These are phyloP conservation scores for Elegia similella DNA, from an alignment of 2,888 invertebrate genomes.

Conservation along the genomic window DNA sequence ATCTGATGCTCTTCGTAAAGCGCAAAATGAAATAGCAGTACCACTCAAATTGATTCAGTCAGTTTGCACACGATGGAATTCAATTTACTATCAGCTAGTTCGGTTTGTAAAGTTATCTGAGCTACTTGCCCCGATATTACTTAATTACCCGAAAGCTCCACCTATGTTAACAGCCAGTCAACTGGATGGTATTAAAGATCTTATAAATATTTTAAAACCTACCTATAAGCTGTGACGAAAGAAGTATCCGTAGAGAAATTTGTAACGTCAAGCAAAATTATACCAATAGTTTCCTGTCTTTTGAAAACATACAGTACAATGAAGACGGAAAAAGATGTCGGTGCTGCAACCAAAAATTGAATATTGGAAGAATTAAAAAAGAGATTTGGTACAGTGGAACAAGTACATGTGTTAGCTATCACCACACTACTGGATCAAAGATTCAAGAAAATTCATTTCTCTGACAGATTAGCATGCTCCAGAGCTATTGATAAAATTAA, in stretches of 20 bases:
- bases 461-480: constrained; percentile 28
- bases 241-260: background rate
- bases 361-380: background rate
- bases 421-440: constrained; percentile 29
- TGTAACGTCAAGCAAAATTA: background rate
- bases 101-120: constrained; percentile 30
- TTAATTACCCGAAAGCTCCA: constrained; percentile 28
- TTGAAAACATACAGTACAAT: background rate
- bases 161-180: constrained; percentile 27
- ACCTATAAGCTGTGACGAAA: background rate
- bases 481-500: constrained; percentile 28
- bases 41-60: constrained; percentile 32
- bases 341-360: background rate
- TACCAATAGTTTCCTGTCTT: background rate
- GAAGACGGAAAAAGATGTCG: background rate
- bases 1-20: constrained; percentile 30
- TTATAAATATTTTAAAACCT: constrained; percentile 16
- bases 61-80: constrained; percentile 37
- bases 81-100: constrained; percentile 31
- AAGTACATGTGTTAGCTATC: background rate
- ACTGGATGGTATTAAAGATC: constrained; percentile 27
- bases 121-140: constrained; percentile 28
- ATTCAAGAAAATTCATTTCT: too few relatives aligned
- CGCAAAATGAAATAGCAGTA: constrained; percentile 26
- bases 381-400: background rate